Evolutionary conservation across 2,797 vertebrate genomes (phyloP).

Genomic region (Antrozous pallidus): DNA sequence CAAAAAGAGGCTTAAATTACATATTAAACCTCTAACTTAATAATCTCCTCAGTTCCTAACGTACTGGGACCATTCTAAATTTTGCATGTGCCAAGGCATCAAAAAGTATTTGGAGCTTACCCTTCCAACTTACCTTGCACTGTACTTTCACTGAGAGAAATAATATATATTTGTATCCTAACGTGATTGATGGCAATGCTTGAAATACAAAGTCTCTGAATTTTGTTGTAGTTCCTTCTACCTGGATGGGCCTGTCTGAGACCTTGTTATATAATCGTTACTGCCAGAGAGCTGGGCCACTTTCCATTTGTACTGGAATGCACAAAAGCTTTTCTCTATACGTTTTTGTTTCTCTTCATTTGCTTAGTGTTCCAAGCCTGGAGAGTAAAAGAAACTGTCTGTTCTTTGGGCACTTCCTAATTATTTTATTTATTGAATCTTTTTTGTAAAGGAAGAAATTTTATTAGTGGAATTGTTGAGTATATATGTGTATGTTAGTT

Average conservation of each 20-base stretch:
- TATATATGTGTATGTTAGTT: too few species aligned
- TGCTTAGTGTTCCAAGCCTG: neutral
- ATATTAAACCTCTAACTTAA: neutral
- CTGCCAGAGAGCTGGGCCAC: neutral
- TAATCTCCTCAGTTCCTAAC: neutral
- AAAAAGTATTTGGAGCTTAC: neutral
- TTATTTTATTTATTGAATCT: neutral
- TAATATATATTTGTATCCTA: neutral
- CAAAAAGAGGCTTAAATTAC: neutral
- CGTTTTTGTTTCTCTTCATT: neutral
- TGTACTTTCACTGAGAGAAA: neutral
- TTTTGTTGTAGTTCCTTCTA: neutral
- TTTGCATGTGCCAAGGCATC: neutral
- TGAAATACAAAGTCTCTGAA: neutral
- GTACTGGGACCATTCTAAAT: neutral
- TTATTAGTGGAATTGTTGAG: neutral
- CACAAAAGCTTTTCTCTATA: neutral
- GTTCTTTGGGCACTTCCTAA: neutral
- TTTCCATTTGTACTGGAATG: neutral
- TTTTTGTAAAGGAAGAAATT: neutral
- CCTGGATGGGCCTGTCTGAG: neutral
- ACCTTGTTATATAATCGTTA: neutral
- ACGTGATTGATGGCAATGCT: neutral
- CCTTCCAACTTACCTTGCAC: neutral
- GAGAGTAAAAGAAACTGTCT: neutral